Percentiles rank a stretch among this genome's conserved stretches.
These are phyloP conservation scores for Brachystomella parvula DNA, from an alignment of 1,140 invertebrate genomes.

Conservation along the genomic window DNA sequence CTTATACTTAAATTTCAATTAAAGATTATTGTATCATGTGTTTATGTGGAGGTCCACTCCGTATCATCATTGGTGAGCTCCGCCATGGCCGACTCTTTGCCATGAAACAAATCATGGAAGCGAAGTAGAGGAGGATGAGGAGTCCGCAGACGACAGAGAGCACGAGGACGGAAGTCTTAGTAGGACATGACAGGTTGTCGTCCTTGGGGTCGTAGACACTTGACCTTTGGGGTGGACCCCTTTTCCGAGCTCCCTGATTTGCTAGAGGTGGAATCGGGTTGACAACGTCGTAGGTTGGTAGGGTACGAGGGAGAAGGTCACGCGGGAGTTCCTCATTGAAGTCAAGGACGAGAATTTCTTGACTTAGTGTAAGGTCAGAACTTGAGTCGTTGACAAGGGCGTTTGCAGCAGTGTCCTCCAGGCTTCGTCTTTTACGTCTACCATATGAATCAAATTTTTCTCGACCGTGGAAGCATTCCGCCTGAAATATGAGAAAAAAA, in stretches of 20 bases:
- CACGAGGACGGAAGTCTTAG: conserved; percentile 76
- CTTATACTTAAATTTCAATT: not conserved
- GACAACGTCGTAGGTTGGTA: not conserved
- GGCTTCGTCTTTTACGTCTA: conserved; percentile 67
- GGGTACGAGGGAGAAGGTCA: conserved; percentile 22
- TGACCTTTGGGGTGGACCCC: not conserved
- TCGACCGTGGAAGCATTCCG: conserved; percentile 76
- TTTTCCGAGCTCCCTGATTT: conserved; percentile 2
- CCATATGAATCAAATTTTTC: conserved; percentile 84
- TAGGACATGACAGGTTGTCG: conserved; percentile 55
- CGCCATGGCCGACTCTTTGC: conserved; percentile 38
- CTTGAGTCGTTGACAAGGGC: conserved; percentile 49
- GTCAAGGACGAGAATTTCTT: conserved; percentile 76
- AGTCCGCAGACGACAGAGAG: conserved; percentile 81
- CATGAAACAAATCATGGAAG: conserved; percentile 41
- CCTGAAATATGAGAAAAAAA: conserved; percentile 48
- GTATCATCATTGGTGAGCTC: conserved; percentile 20
- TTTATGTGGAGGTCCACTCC: conserved; percentile 31
- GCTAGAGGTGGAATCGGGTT: not conserved
- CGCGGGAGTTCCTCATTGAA: conserved; percentile 37
- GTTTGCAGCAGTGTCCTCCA: conserved; percentile 47
- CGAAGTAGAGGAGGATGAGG: conserved; percentile 70
- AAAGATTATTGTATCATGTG: conserved; percentile 35
- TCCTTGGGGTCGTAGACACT: not conserved
- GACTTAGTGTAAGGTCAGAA: conserved; percentile 81